Conservation (phyloP, 2,113 vertebrate genomes). For the Solenodon paradoxus region DNA sequence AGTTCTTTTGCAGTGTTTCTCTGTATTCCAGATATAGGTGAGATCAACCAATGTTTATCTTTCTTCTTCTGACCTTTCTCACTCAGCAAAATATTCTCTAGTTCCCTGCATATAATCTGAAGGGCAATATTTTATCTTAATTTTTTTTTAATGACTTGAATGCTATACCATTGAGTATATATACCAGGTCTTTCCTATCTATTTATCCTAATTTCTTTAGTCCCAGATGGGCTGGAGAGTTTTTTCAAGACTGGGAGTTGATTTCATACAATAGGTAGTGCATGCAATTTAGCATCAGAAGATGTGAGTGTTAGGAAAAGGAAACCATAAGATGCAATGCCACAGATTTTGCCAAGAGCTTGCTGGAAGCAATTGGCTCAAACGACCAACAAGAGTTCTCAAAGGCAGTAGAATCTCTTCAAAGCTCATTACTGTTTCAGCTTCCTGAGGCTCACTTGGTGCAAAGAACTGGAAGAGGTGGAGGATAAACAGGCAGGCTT, state of each 20-base stretch:
- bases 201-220: not conserved
- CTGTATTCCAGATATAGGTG: no score
- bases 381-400: not conserved
- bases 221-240: not conserved
- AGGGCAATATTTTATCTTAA: no score
- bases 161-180: no score
- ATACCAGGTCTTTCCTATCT: no score
- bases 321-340: not conserved
- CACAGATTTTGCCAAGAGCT: conserved; percentile 13
- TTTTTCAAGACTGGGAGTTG: not conserved
- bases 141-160: no score
- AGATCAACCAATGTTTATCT: no score
- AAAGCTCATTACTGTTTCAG: not conserved
- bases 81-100: no score
- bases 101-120: no score
- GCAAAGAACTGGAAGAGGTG: not conserved
- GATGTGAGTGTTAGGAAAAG: not conserved
- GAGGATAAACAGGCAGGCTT: not conserved
- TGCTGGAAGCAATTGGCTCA: not conserved
- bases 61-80: no score
- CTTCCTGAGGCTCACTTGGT: not conserved
- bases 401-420: not conserved
- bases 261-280: not conserved
- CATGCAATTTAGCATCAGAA: not conserved
- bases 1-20: no score